Evolutionary conservation across 23 tunicate genomes (phyloP).

Genomic region (Halocynthia aurantium): DNA sequence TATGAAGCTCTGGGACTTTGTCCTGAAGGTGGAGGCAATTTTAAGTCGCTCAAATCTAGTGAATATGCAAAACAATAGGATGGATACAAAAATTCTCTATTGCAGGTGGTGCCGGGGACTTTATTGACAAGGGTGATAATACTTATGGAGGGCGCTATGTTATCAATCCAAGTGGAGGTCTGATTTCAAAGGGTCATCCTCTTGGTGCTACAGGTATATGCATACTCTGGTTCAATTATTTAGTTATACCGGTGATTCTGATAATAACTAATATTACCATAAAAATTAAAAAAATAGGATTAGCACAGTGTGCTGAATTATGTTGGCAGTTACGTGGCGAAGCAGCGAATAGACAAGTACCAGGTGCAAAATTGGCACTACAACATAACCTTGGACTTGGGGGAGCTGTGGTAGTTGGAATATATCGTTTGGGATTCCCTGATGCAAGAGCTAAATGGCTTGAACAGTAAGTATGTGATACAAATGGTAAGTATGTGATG

Average conservation of each 20-base stretch:
- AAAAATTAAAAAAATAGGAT: conserved; percentile 33
- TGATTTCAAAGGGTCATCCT: conserved; percentile 99
- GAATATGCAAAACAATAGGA: background rate
- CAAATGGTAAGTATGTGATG: no score
- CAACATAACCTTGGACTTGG: conserved; percentile 99
- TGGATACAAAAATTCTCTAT: background rate
- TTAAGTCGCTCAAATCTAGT: background rate
- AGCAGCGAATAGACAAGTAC: conserved; percentile 93
- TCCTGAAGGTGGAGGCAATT: conserved; percentile 53
- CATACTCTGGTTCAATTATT: background rate
- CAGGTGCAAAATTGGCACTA: conserved; percentile 62
- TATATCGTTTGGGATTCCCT: conserved; percentile 95
- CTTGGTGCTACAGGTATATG: conserved; percentile 89
- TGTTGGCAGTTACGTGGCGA: conserved; percentile 98
- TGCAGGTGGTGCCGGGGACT: conserved; percentile 94
- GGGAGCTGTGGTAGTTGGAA: conserved; percentile 87
- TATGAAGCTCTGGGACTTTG: conserved; percentile 97
- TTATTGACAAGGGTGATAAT: conserved; percentile 94
- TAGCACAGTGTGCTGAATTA: conserved; percentile 94
- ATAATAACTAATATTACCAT: no score
- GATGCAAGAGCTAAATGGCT: conserved; percentile 27
- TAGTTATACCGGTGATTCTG: no score
- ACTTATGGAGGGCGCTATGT: conserved; percentile 96
- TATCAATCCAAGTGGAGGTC: conserved; percentile 96
- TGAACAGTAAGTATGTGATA: no score